Evolutionary conservation across 1,140 invertebrate genomes (phyloP), one percentile per base, ranked within the genome.

Genomic region (Argopecten irradians): DNA sequence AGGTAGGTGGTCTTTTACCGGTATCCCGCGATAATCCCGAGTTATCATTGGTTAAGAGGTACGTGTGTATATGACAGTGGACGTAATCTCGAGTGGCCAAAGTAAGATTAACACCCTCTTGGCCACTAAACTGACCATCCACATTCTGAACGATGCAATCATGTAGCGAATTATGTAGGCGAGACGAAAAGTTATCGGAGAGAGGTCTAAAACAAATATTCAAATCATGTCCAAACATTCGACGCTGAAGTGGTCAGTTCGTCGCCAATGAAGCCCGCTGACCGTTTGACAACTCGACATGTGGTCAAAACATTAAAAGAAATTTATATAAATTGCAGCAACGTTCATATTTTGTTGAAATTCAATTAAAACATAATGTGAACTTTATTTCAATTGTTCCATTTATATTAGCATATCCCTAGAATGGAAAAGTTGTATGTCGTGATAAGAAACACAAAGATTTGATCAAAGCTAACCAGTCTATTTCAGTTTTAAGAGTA

Each of bases 211-310:
- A 28, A 71, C 55, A 71, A 71, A 71, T 71, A 71, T 71, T 28
- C 55, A 71, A 71, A 71, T 71, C 55, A 28, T 71, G 55, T 71
- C 55, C 55, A 71, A 71, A 71, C 55, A 71, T 71, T 71, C 55
- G 55, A 71, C 55, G 55, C n/a, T 71, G 55, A 71, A 71, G 55
- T 71, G 55, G 55, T 71, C 55, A 71, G 55, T 71, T 71, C 28
- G 55, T 71, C 55, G 8, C 55, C 55, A 28, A 71, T 71, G 28
- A 3, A 22, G 19, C 55, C 5, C 55, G 28, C n/a, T 71, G 55
- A 71, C 55, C 55, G 28, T 28, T 28, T 71, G 55, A 71, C 55
- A 22, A 71, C 55, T 71, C 22, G 8, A 71, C 2, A 22, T 28
- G 8, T 28, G 55, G 5, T 5, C 55, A 71, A 28, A n/a, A 22